Conservation (phyloP, 1,140 invertebrate genomes). For the Bombus soroeensis region DNA sequence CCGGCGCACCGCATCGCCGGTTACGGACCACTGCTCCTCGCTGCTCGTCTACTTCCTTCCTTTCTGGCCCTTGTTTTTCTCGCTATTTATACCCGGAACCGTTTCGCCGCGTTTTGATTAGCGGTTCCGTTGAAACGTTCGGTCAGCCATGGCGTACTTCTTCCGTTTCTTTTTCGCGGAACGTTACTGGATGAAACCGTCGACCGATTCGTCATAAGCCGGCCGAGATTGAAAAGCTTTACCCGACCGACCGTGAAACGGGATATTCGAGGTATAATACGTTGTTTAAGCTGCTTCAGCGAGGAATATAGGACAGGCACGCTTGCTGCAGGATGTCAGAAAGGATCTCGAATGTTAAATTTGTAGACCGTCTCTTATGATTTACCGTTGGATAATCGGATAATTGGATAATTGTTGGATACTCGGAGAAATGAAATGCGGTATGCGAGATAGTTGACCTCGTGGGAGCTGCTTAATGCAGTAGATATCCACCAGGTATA, state of each 20-base stretch:
- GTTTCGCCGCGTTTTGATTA: conserved; percentile 57
- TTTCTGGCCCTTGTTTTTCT: conserved; percentile 22
- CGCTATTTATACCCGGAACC: conserved; percentile 45
- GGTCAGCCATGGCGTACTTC: background rate
- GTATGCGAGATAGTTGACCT: too few relatives aligned
- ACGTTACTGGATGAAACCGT: background rate
- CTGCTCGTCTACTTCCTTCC: conserved; percentile 30
- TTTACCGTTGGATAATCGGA: background rate
- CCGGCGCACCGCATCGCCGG: conserved; percentile 31
- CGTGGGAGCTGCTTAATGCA: background rate
- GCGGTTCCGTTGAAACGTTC: conserved; percentile 44
- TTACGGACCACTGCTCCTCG: conserved; percentile 39
- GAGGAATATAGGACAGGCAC: background rate
- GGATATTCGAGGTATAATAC: background rate
- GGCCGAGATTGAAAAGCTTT: conserved; percentile 28
- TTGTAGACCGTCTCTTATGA: background rate
- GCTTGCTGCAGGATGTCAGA: background rate
- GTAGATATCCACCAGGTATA: background rate
- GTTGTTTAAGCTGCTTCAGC: background rate
- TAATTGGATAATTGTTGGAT: background rate
- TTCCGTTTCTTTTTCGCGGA: background rate
- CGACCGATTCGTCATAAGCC: conserved; percentile 10
- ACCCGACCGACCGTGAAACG: background rate
- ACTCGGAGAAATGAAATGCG: background rate
- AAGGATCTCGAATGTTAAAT: background rate